These are phyloP conservation scores for Panagrolaimus sp. DNA, from an alignment of 1,140 invertebrate genomes.

Conservation along the genomic window DNA sequence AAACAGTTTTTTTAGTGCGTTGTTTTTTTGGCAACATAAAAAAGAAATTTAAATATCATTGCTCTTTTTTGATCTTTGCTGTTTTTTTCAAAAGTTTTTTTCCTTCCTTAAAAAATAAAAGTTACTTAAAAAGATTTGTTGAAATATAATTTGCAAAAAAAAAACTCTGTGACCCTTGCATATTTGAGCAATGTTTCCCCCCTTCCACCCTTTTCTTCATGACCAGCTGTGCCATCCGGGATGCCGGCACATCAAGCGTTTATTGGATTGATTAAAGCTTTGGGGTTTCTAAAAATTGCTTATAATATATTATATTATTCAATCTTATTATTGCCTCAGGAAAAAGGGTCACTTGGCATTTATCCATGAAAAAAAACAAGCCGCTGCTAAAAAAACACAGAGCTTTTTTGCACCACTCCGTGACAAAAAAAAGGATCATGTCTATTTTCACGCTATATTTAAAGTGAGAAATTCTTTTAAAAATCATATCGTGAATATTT, in stretches of 20 bases:
- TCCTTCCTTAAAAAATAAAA: too few species aligned
- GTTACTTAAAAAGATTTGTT: too few species aligned
- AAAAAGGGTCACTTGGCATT: slow-evolving; percentile 1
- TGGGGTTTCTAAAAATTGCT: not conserved
- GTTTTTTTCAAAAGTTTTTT: too few species aligned
- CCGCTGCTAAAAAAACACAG: slow-evolving; percentile 4
- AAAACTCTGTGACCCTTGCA: too few species aligned
- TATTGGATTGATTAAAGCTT: slow-evolving; percentile 18
- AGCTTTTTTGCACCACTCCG: not conserved
- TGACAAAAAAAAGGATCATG: slow-evolving; percentile 12
- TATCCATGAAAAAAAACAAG: not conserved
- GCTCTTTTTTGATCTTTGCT: too few species aligned
- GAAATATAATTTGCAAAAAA: too few species aligned
- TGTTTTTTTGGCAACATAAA: too few species aligned
- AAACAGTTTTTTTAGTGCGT: too few species aligned
- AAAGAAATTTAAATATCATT: too few species aligned
- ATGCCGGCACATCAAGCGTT: slow-evolving; percentile 16
- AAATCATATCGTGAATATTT: not conserved
- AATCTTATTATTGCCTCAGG: slow-evolving; percentile 17
- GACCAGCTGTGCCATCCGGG: slow-evolving; percentile 4
- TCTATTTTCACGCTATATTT: not conserved
- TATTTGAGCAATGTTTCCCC: not conserved
- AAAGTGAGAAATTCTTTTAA: not conserved
- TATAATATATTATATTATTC: slow-evolving; percentile 3
- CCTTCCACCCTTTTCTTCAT: not conserved